phyloP scores from a whole-genome alignment of 2,113 vertebrate species.

The Pipra filicauda region DNA sequence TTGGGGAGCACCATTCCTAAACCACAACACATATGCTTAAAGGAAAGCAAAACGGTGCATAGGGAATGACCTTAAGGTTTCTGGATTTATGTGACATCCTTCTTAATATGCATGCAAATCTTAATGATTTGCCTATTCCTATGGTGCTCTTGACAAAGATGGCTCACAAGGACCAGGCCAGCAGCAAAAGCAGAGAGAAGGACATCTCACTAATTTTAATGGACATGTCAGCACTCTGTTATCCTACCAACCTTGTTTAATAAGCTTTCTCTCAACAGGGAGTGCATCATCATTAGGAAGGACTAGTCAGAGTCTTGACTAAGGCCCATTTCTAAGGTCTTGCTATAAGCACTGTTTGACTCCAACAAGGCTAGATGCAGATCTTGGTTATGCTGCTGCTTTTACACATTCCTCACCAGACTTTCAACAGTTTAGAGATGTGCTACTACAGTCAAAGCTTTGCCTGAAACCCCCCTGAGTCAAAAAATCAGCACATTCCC shows the following conservation, averaged over 20 bases:
- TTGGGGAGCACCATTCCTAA: background rate
- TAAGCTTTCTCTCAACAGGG: background rate
- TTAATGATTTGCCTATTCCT: background rate
- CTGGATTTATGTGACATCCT: background rate
- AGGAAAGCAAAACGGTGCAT: background rate
- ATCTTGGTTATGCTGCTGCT: accelerated
- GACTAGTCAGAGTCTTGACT: background rate
- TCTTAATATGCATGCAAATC: background rate
- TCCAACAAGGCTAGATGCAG: background rate
- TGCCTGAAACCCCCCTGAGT: accelerated
- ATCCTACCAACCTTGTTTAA: background rate
- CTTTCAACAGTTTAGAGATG: background rate
- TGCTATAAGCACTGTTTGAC: background rate
- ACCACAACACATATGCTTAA: background rate
- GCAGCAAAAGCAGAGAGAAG: background rate
- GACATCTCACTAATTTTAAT: background rate
- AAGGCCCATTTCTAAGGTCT: background rate
- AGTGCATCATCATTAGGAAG: background rate
- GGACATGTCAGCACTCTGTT: background rate
- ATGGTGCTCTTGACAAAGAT: background rate
- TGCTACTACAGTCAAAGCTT: background rate
- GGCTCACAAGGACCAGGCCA: background rate
- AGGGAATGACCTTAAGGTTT: background rate
- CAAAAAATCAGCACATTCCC: background rate
- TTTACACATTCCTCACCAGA: background rate